Base-by-base conservation (phyloP, 2,888 invertebrate genomes). In the Apamea epomidion region DNA sequence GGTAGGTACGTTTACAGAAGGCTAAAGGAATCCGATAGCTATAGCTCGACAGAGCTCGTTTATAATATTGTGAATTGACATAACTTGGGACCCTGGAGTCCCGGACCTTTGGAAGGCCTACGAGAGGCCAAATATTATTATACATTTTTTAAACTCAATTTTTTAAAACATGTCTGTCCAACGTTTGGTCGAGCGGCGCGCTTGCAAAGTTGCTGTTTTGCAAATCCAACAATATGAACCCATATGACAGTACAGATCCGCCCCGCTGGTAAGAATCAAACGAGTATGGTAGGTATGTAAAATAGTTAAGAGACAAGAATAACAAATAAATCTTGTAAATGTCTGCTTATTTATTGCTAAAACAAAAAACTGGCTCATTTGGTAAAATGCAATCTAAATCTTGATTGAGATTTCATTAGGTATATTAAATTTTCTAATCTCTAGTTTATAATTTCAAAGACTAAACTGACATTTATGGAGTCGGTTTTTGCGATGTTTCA, bases 361-460 rank as follows among this genome's bases (percentile, higher is more conserved):
- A 51, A 25, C n/a, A 14, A 67, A 73, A 82, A 78, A 29, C 1
- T 8, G 25, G 1, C 16, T 62, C 4, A 42, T 69, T 76, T n/a
- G 3, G 45, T 16, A 18, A 68, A 68, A 69, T 73, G n/a, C 54
- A 62, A 64, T 45, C 21, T 32, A 32, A 42, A 64, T 74, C 16
- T 58, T 74, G 65, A 74, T 42, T 70, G 12, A 76, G 45, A 83
- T 45, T 60, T 76, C 18, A 45, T 32, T 62, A 48, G 14, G 37
- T 68, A 42, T 65, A 62, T 58, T 21, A 37, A 37, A 37, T 71
- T 45, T 54, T 68, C 10, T 62, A 25, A 29, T 67, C 25, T 54
- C 18, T 42, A 8, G 42, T 58, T 76, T 42, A 37, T 3, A 5
- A 42, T n/a, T 18, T 7, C 1, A 14, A 64, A 71, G 0, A 67